A percentile compares a stretch with the other conserved stretches of the same genome.
phyloP scores from a whole-genome alignment of 2,797 vertebrate species.

The Synaphobranchus kaupii region DNA sequence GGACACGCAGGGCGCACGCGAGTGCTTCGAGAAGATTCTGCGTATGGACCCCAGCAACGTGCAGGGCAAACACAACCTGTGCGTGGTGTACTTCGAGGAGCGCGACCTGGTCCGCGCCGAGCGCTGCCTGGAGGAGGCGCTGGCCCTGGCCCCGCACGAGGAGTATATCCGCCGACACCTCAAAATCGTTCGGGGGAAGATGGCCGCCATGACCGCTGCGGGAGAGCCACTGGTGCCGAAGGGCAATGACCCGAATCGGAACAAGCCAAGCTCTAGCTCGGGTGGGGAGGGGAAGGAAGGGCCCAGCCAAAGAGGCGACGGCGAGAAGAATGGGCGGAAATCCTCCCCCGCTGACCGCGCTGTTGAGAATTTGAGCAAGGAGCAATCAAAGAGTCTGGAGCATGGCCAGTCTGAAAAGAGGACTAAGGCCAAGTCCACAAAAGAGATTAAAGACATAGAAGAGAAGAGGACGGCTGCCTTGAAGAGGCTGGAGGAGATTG shows the following conservation, averaged over 20 bases:
- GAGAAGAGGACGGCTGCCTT: constrained; percentile 93
- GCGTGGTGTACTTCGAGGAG: constrained; percentile 97
- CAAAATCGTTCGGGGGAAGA: constrained; percentile 89
- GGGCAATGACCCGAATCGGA: constrained; percentile 48
- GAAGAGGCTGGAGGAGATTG: constrained; percentile 97
- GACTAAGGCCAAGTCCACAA: constrained; percentile 83
- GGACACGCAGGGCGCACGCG: constrained; percentile 88
- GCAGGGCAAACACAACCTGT: constrained; percentile 97
- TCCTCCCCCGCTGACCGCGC: constrained; percentile 61
- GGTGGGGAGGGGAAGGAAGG: constrained; percentile 50
- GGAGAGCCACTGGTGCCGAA: constrained; percentile 67
- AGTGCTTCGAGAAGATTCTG: constrained; percentile 90
- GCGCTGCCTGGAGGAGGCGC: constrained; percentile 87
- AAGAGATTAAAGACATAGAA: constrained; percentile 96
- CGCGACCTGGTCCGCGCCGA: constrained; percentile 86
- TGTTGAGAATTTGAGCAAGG: constrained; percentile 53
- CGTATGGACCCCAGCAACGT: constrained; percentile 89
- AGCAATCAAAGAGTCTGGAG: constrained; percentile 72
- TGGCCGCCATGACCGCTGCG: constrained; percentile 76
- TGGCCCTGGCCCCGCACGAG: constrained; percentile 90
- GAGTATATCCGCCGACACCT: constrained; percentile 94
- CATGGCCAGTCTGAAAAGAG: constrained; percentile 74
- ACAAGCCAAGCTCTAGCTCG: constrained; percentile 34
- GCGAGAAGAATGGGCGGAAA: constrained; percentile 77
- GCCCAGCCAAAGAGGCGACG: constrained; percentile 62